These are phyloP conservation scores for Sisyra terminalis DNA, from an alignment of 2,888 invertebrate genomes.

Conservation along the genomic window DNA sequence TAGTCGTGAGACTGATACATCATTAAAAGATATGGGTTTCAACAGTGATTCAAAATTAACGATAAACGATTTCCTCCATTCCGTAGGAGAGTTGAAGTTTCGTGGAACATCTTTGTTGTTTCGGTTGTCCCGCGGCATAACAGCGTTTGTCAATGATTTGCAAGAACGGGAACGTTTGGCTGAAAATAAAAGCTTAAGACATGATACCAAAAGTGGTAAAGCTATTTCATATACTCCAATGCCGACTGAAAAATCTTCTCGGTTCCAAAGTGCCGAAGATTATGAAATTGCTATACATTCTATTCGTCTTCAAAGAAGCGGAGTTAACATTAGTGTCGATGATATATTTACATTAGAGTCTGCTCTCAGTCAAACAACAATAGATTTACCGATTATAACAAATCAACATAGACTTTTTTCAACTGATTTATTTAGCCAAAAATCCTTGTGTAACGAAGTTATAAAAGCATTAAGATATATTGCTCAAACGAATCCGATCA, in stretches of 20 bases:
- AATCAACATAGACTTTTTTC: constrained; percentile 26
- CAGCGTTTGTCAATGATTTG: constrained; percentile 12
- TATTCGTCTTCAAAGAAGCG: constrained; percentile 35
- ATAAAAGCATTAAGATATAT: constrained; percentile 34
- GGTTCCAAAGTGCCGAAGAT: constrained; percentile 9
- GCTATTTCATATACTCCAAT: background rate
- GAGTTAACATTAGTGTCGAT: constrained; percentile 35
- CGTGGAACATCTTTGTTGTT: constrained; percentile 50
- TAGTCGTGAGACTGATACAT: constrained; percentile 30
- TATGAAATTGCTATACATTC: constrained; percentile 39
- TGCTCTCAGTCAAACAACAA: constrained; percentile 5
- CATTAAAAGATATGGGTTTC: constrained; percentile 16
- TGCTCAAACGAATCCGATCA: constrained; percentile 11
- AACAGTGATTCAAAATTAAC: constrained; percentile 21
- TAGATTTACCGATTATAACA: constrained; percentile 9
- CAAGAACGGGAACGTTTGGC: constrained; percentile 8
- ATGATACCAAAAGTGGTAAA: background rate
- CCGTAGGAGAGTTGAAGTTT: constrained; percentile 44
- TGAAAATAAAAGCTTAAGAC: constrained; percentile 3
- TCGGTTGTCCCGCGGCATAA: constrained; percentile 32
- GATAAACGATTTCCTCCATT: constrained; percentile 34
- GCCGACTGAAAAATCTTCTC: too few relatives aligned
- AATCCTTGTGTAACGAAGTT: constrained; percentile 37
- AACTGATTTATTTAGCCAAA: constrained; percentile 33
- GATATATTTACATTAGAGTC: constrained; percentile 17